These are phyloP conservation scores for Tetragonula carbonaria DNA, from an alignment of 2,888 invertebrate genomes.

Conservation along the genomic window DNA sequence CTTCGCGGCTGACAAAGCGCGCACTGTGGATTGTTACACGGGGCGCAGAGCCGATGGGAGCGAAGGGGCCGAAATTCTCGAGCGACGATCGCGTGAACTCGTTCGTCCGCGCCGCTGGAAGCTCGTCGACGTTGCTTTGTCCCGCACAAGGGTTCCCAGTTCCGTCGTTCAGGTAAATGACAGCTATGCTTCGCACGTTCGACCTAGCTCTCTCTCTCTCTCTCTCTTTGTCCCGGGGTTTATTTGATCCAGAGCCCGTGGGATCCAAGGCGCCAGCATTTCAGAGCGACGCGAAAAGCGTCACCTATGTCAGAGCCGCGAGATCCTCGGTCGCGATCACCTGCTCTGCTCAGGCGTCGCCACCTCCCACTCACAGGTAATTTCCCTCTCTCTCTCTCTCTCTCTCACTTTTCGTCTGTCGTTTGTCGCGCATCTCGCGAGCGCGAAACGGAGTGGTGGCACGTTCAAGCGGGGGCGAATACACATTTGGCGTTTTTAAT, in stretches of 20 bases:
- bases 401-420: not conserved
- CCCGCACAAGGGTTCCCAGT: constrained; percentile 90
- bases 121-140: constrained; percentile 87
- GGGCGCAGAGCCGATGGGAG: constrained; percentile 85
- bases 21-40: constrained; percentile 31
- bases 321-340: constrained; percentile 86
- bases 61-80: constrained; percentile 86
- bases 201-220: not conserved
- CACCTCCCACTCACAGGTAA: constrained; percentile 90
- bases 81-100: constrained; percentile 86
- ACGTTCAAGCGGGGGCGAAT: not conserved
- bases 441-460: constrained; percentile 35
- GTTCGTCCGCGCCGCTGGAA: constrained; percentile 84
- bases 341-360: constrained; percentile 89
- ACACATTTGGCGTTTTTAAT: too few species aligned
- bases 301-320: constrained; percentile 79
- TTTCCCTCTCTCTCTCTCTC: not conserved
- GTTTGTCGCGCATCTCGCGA: not conserved
- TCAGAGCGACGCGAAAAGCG: constrained; percentile 86
- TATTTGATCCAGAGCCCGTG: constrained; percentile 84
- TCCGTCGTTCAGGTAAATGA: constrained; percentile 88
- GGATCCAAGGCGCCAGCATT: constrained; percentile 87
- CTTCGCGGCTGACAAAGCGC: not conserved
- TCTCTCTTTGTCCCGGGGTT: constrained; percentile 14
- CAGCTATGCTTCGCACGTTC: constrained; percentile 9